Evolutionary conservation across 2,113 vertebrate genomes (phyloP), one percentile per base, ranked within the genome.

Genomic region (Cairina moschata): DNA sequence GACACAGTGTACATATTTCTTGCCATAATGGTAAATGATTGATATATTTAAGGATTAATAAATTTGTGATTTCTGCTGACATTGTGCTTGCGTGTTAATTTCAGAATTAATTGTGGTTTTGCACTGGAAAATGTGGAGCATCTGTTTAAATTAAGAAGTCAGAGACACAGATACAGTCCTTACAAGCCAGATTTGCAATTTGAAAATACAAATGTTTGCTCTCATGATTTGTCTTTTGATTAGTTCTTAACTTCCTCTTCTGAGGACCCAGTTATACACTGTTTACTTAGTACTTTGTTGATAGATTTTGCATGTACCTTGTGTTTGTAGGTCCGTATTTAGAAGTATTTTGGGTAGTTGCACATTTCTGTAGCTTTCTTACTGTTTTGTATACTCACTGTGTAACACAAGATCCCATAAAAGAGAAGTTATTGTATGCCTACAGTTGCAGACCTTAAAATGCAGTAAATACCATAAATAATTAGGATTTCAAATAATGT

Each of bases 21-120:
- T 98, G 98, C 97, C 98, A 97, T 98, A 98, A 98, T 97, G 98
- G 97, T 98, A 98, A 98, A 98, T 98, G 97, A 98, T 95, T 96
- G 97, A 98, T 98, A 98, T 98, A 98, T 98, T 98, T 98, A 98
- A 98, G 96, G 98, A 97, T 98, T 97, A 98, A 98, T 98, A 99
- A 99, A 99, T 98, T 98, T 98, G 98, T 99, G 98, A 98, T 98
- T 99, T 98, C 98, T 98, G 98, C 98, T 98, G 98, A 98, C 91
- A 40, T 7, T 32, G 75, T 62, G 83, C 95, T 87, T 68, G 80
- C 56, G 86, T 97, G 92, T 97, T 97, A 48, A 80, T 98, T 97
- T 95, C 68, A 86, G 60, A 12, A 2, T 58, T 29, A 18, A 15
- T 9, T 9, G 18, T 58, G 56, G 17, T 21, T 36, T 71, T 44